Base-by-base conservation (phyloP, 37 sponge, comb jelly and placozoan genomes). In the Diacarnus erythraeanus region DNA sequence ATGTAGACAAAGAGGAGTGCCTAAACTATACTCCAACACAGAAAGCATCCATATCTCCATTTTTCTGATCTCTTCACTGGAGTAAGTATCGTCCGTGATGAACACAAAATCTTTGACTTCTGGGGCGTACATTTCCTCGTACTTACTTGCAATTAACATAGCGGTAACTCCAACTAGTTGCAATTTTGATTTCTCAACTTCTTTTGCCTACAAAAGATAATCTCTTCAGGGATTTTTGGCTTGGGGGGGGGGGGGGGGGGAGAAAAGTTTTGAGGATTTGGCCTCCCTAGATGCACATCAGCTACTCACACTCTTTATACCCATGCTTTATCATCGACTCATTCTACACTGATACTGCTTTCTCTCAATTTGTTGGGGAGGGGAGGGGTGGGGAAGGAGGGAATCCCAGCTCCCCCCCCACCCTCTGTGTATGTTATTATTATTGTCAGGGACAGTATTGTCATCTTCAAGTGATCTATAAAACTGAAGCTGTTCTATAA, bases 111-210 rank as follows among this genome's bases (percentile, higher is more conserved):
- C 99, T 31, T 74, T 61, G 23, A 96, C 90, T 64, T 96, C 94
- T 36, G 99, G 97, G 0, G 97, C 92, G 72, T 96, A 99, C 83
- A 99, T 99, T 80, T 99, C 99, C 72, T 99, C 99, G 81, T 96
- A 99, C 79, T 99, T 99, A 73, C 92, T 93, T 54, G 99, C 99
- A 64, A 99, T 80, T 51, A 96, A 63, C 95, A 99, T 96, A 34
- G 97, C 92, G 3, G 97, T 96, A 42, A 99, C 97, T 30, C 99
- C 99, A 71, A 96, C 93, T 58, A 99, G 77, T 89, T 99, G 99
- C 26, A 99, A 84, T 26, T 96, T 83, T 39, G 59, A 43, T 76
- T 88, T 95, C 61, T 65, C 40, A 22, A 90, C 86, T 31, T 69
- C 51, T 23, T 82, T 42, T 0, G 5, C 38, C 93, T 93, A 59